Evolutionary conservation across 2,888 invertebrate species (phyloP), one percentile per base, ranked within the genome.

Genomic region (Neelides folsomi): DNA sequence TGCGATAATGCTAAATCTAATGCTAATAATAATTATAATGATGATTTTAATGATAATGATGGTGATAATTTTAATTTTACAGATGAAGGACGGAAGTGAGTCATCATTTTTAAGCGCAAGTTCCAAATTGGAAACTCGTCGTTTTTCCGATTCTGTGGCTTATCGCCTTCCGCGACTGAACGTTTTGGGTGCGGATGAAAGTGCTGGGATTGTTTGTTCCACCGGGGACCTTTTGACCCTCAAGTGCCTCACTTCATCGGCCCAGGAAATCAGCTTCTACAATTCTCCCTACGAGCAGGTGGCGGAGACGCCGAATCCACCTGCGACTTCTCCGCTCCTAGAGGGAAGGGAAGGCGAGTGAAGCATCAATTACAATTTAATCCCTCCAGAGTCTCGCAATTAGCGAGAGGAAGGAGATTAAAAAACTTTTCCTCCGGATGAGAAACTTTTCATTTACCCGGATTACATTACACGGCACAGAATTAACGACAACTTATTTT

Each of bases 181-280:
- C 20, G 45, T 45, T 12, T 40, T 48, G 13, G 42, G 43, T 0
- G 42, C 46, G 27, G 49, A 48, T 41, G 46, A 42, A 42, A 41
- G 56, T 41, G 27, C 55, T n/a, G 60, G 60, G 16, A 57, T 59
- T 43, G 57, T 53, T 36, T 54, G 58, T 50, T 56, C 59, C 51
- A 61, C 59, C 4, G 61, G 59, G 9, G 63, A 63, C 46, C 50
- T 63, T 38, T 55, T 55, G 38, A 58, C 63, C 38, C 51, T 63
- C 15, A 60, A 61, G 59, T 63, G 63, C 51, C 59, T 63, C 53
- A 63, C 63, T 34, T 61, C 60, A n/a, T 61, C 60, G 19, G 63
- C 63, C 10, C 59, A 60, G 52, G 63, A 63, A 54, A 63, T 63
- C 20, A 39, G 55, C 15, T 54, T 36, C 45, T 51, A 45, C 51